phyloP scores from a whole-genome alignment of 2,797 vertebrate species.

The Neosilurus mollespiculum region DNA sequence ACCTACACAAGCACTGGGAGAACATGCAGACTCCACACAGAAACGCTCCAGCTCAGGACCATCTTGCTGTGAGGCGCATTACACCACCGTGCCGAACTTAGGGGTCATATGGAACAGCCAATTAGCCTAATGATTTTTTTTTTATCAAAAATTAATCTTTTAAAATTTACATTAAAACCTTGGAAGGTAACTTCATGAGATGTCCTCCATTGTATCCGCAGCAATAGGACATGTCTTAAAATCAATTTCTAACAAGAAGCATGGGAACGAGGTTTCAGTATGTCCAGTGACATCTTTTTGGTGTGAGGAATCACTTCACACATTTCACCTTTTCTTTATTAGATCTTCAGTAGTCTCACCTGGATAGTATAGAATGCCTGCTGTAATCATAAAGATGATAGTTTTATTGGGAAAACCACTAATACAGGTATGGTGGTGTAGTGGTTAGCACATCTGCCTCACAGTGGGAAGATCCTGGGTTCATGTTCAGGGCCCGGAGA shows the following conservation, averaged over 20 bases:
- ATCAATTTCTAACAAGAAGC: neutral
- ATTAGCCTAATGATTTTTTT: neutral
- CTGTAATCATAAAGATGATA: constrained; percentile 3
- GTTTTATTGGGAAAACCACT: no score
- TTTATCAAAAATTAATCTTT: no score
- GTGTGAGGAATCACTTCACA: neutral
- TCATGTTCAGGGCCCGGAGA: no score
- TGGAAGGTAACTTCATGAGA: neutral
- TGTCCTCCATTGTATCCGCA: neutral
- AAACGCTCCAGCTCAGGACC: no score
- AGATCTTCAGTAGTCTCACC: neutral
- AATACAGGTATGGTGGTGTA: no score
- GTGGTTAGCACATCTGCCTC: no score
- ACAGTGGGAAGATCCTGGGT: no score
- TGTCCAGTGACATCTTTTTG: neutral
- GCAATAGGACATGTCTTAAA: neutral
- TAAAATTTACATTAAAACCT: neutral
- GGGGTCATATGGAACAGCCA: no score
- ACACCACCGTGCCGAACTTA: no score
- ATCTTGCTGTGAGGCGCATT: no score
- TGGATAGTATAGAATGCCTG: neutral
- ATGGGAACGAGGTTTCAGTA: neutral
- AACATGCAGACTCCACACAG: no score
- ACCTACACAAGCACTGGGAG: no score
- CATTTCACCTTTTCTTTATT: neutral